Conservation (phyloP, 2,113 vertebrate genomes). For the Progne subis region DNA sequence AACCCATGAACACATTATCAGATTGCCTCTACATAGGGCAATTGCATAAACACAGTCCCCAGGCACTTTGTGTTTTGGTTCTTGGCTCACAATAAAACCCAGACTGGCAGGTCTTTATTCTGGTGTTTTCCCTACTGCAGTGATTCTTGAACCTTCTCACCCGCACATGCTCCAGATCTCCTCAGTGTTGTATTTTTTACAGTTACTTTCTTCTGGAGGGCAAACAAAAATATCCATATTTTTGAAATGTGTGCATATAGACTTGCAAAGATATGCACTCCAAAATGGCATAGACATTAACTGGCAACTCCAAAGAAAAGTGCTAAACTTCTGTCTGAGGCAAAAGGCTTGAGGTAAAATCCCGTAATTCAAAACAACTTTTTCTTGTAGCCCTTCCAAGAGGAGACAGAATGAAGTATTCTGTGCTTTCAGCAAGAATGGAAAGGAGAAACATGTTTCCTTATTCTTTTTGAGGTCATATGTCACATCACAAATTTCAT, state of each 20-base stretch:
- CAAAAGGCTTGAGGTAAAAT: neutral
- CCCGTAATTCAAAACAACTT: neutral
- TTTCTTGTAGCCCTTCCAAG: neutral
- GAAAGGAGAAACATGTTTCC: neutral
- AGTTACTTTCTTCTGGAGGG: neutral
- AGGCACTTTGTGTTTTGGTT: neutral
- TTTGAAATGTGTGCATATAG: neutral
- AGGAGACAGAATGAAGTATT: neutral
- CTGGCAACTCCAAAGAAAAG: neutral
- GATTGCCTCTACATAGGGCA: neutral
- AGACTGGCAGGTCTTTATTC: neutral
- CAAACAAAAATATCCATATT: neutral
- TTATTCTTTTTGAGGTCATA: neutral
- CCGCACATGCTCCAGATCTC: neutral
- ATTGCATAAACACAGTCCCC: neutral
- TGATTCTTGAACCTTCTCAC: neutral
- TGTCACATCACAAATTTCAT: neutral
- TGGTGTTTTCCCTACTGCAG: neutral
- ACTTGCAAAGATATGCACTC: neutral
- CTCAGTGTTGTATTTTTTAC: neutral
- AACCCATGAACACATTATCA: neutral
- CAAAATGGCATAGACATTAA: neutral
- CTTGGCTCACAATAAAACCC: neutral
- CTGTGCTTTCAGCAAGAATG: neutral
- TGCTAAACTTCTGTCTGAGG: neutral